These are phyloP conservation scores for Buathra laborator DNA, from an alignment of 2,888 invertebrate species.

Conservation along the genomic window DNA sequence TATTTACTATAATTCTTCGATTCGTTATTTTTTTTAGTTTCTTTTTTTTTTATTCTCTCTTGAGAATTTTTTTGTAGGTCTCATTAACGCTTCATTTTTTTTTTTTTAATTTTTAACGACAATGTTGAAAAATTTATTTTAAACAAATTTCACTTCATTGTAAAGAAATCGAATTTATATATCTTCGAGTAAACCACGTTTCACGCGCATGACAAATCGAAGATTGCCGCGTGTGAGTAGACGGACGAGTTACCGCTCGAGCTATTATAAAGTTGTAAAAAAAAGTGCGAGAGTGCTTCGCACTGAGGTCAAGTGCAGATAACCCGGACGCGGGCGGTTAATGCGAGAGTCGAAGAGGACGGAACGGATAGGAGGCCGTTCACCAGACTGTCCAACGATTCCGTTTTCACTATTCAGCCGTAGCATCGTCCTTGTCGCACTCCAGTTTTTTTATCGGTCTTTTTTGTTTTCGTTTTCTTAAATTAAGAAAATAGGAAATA, in stretches of 20 bases:
- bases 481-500: no score
- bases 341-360: conserved; percentile 48
- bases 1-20: no score
- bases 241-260: conserved; percentile 45
- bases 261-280: conserved; percentile 70
- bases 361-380: conserved; percentile 67
- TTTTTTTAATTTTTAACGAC: no score
- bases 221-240: conserved; percentile 60
- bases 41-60: no score
- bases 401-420: conserved; percentile 13
- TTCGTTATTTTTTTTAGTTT: no score
- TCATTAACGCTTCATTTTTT: no score
- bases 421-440: neutral
- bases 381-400: conserved; percentile 54
- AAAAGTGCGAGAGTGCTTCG: conserved; percentile 45
- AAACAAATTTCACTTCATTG: no score
- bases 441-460: neutral
- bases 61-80: no score
- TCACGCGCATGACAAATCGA: conserved; percentile 73
- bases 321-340: conserved; percentile 69
- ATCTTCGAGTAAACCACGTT: conserved; percentile 70
- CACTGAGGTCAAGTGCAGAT: conserved; percentile 74
- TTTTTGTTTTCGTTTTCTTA: neutral
- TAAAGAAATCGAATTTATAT: neutral
- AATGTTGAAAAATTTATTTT: no score